phyloP scores from a whole-genome alignment of 2,113 vertebrate species.

The Etia nguti region DNA sequence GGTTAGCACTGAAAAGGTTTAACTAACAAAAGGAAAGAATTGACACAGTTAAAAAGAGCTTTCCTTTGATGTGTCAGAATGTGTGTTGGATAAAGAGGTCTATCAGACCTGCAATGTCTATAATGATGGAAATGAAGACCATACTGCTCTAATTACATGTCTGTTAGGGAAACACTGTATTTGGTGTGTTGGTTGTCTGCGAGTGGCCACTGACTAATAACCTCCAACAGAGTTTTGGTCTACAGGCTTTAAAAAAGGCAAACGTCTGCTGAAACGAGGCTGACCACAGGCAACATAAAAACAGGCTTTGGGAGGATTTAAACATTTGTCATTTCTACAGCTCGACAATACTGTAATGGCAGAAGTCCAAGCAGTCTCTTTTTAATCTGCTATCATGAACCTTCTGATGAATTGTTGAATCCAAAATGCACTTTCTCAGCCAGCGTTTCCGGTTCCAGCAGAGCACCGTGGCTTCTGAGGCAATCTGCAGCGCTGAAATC shows the following conservation, averaged over 20 bases:
- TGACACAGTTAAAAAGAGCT: neutral
- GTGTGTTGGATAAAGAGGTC: neutral
- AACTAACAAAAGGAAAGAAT: neutral
- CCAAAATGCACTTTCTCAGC: neutral
- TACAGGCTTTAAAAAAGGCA: neutral
- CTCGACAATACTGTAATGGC: neutral
- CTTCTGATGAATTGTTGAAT: conserved; percentile 22
- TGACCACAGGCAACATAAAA: neutral
- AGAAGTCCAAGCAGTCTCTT: neutral
- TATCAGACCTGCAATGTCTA: neutral
- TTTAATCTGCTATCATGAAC: conserved; percentile 14
- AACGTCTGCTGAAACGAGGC: neutral
- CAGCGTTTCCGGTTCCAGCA: neutral
- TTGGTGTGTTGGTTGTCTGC: neutral
- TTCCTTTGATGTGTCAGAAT: neutral
- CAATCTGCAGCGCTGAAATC: conserved; percentile 22
- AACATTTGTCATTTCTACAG: conserved; percentile 7
- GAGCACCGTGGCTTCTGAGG: neutral
- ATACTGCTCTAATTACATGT: neutral
- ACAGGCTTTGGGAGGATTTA: neutral
- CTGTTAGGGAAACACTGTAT: neutral
- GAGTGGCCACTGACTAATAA: neutral
- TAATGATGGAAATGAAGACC: neutral
- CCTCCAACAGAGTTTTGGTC: neutral
- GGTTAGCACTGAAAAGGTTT: neutral